Base-by-base conservation (phyloP, 2,888 invertebrate genomes). In the Nomada ruficornis region DNA sequence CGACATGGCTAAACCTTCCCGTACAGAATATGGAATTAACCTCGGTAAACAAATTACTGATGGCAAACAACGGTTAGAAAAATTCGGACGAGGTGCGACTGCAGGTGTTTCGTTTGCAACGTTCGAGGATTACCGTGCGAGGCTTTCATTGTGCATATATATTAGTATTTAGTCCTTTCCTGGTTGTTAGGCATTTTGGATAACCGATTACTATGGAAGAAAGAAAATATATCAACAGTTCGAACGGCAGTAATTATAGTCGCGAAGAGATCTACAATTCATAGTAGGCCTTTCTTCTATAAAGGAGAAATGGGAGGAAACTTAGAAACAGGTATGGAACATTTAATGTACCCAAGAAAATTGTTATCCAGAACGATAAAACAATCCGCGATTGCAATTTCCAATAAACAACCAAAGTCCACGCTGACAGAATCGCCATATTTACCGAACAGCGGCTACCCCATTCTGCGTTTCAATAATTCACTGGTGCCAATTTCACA, bases 21-120 rank as follows among this genome's bases (percentile, higher is more conserved):
- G 18, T 44, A 54, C 72, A 15, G 55, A 2, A 52, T 15, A 18
- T 55, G 52, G 81, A 80, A 80, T 80, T 72, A 68, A 71, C 55
- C 20, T 64, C 50, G 57, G 57, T 59, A 74, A 63, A 54, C 54
- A 60, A 55, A 80, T 72, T 60, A 67, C 18, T 20, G 20, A 47
- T 52, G 29, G 50, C 15, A 52, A 68, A 57, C 36, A 60, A 71
- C 47, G 18, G 47, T 59, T 29, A 5, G 2, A 20, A 29, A 26
- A 7, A 36, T 26, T 60, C 15, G 9, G 60, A 59, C 15, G 13
- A 47, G 47, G 15, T 47, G 47, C 15, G 47, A 10, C 47, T 15
- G 11, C 7, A 55, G 20, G 54, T 55, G 11, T 50, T 9, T 62
- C n/a, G 42, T n/a, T 42, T 42, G 50, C 36, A 36, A 50, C 47